phyloP scores from a whole-genome alignment of 2,888 invertebrate species.

The Eurois occulta region DNA sequence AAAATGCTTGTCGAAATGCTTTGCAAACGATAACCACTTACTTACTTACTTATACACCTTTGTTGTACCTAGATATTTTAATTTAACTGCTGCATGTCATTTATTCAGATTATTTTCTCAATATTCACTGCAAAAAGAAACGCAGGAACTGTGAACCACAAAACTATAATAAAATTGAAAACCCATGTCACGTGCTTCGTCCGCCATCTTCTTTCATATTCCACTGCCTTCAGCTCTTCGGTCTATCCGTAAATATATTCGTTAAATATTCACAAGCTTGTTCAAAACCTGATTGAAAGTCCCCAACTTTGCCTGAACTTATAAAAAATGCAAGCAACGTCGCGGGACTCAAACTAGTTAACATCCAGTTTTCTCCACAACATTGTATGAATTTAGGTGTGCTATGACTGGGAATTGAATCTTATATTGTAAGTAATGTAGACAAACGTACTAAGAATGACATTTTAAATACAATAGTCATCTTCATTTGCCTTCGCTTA shows the following conservation, averaged over 20 bases:
- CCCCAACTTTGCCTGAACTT: slow-evolving; percentile 56
- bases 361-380: slow-evolving; percentile 49
- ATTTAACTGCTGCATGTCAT: background rate
- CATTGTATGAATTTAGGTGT: slow-evolving; percentile 29
- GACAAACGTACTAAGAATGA: background rate
- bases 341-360: slow-evolving; percentile 61
- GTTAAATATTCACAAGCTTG: slow-evolving; percentile 61
- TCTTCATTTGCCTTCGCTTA: too few relatives aligned
- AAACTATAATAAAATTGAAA: slow-evolving; percentile 1
- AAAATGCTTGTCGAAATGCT: background rate
- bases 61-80: background rate
- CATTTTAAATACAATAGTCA: background rate
- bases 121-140: background rate
- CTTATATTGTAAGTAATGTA: background rate
- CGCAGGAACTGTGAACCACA: too few relatives aligned
- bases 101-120: background rate
- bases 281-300: slow-evolving; percentile 64
- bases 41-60: background rate
- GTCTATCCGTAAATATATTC: slow-evolving; percentile 51
- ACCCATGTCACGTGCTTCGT: slow-evolving; percentile 7
- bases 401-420: slow-evolving; percentile 19
- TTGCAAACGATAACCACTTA: background rate
- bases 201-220: slow-evolving; percentile 26
- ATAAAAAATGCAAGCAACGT: slow-evolving; percentile 65
- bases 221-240: slow-evolving; percentile 33